Conservation (phyloP, 2,888 invertebrate genomes). For the Phytoseiulus persimilis region DNA sequence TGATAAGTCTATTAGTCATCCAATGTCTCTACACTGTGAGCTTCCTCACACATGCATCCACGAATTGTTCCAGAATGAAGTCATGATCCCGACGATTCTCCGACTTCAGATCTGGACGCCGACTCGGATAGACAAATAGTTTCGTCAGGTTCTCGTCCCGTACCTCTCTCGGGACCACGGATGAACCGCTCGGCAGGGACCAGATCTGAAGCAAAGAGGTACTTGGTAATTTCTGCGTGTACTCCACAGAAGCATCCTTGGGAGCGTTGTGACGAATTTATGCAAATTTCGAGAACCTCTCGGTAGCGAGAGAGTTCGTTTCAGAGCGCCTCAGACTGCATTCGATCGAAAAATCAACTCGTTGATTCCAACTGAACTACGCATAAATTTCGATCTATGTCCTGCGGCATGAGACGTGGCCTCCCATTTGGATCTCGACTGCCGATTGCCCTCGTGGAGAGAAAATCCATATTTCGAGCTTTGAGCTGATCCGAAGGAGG, state of each 20-base stretch:
- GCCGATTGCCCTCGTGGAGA: no score
- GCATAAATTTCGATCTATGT: neutral
- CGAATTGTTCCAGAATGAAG: no score
- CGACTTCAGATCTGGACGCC: no score
- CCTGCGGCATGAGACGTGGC: neutral
- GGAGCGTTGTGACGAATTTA: neutral
- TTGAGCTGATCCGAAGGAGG: no score
- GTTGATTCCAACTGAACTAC: neutral
- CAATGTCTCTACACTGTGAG: neutral
- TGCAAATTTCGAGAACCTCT: neutral
- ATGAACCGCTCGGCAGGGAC: no score
- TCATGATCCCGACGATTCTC: no score
- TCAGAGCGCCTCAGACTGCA: neutral
- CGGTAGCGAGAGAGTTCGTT: neutral
- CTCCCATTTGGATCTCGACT: no score
- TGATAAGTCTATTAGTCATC: neutral
- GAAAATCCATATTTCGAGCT: no score
- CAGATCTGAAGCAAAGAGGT: neutral
- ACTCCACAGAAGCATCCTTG: neutral
- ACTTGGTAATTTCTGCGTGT: neutral
- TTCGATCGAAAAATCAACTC: neutral
- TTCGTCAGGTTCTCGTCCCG: no score
- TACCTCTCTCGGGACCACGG: no score
- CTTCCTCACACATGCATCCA: no score
- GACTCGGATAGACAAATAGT: no score